Conservation (phyloP, 2,797 vertebrate genomes). For the Pristis pectinata region DNA sequence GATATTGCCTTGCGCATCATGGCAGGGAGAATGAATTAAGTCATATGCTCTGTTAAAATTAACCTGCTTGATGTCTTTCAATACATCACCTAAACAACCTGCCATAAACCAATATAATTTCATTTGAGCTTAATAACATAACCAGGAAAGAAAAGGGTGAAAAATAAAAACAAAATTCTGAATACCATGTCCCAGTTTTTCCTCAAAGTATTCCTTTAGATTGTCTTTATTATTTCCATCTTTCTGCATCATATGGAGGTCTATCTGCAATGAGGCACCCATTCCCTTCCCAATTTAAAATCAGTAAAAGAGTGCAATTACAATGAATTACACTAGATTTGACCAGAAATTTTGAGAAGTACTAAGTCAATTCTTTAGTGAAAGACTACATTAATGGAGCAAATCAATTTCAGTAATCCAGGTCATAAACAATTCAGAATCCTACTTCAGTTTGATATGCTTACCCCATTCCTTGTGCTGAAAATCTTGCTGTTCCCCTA, state of each 20-base stretch:
- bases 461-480: conserved; percentile 92
- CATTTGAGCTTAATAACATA: not conserved
- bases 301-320: not conserved
- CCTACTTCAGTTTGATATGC: conserved; percentile 41
- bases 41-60: not conserved
- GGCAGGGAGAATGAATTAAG: not conserved
- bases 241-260: not conserved
- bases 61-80: not conserved
- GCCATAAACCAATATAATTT: not conserved
- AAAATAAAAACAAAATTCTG: not conserved
- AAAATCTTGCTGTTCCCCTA: conserved; percentile 78
- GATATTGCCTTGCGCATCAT: too few species aligned
- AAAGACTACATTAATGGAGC: not conserved
- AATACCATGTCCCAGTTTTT: not conserved
- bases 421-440: conserved; percentile 41
- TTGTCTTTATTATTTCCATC: not conserved
- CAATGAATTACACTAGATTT: not conserved
- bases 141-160: not conserved
- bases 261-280: not conserved
- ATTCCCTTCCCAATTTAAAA: not conserved
- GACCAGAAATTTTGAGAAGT: not conserved
- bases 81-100: not conserved
- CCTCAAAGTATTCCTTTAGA: not conserved
- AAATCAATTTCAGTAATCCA: conserved; percentile 37
- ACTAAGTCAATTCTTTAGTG: not conserved